Evolutionary conservation across 2,113 vertebrate species (phyloP), one percentile per base, ranked within the genome.

Genomic region (Zeus faber): DNA sequence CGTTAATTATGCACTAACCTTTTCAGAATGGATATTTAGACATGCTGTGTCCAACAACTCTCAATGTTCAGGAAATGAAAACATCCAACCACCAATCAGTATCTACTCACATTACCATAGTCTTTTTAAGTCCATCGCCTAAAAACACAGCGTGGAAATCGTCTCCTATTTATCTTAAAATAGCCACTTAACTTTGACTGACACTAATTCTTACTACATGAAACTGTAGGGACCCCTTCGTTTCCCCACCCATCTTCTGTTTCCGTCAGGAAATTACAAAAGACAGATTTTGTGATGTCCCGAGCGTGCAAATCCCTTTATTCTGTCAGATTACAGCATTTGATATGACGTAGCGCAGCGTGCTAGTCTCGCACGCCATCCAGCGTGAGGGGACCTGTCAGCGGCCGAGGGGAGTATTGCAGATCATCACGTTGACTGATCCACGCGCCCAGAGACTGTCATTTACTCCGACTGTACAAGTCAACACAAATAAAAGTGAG

Each of bases 401-500:
- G 89, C 91, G 81, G 88, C 88, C 76, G 86, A 88, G 90, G 89
- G 88, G 90, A 88, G 90, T 87, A 87, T 89, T 84, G 88, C 91
- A 88, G 92, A 94, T 93, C 94, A 94, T 95, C 93, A 92, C 91
- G 89, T 87, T 92, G 93, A 92, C 93, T 93, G 93, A 97, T 95
- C 91, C 91, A 65, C 85, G 84, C 90, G 88, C 79, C 92, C 77
- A 63, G 81, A 82, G 90, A 88, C 95, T 96, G 95, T 97, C 96
- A 97, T 93, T 91, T 91, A 90, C 91, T 90, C 91, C 87, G 91
- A 93, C 93, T 90, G 90, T 90, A 93, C 93, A 88, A 97, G 96
- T 98, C 96, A 98, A 98, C 95, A 98, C 93, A 97, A 97, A 98
- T 99, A 99, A 97, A 94, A 95, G 92, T 79, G 92, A 91, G 91